Percentiles rank a stretch among this genome's conserved stretches.
Evolutionary conservation across 1,140 invertebrate species (phyloP).

Genomic region (Scaptomyza hsui): DNA sequence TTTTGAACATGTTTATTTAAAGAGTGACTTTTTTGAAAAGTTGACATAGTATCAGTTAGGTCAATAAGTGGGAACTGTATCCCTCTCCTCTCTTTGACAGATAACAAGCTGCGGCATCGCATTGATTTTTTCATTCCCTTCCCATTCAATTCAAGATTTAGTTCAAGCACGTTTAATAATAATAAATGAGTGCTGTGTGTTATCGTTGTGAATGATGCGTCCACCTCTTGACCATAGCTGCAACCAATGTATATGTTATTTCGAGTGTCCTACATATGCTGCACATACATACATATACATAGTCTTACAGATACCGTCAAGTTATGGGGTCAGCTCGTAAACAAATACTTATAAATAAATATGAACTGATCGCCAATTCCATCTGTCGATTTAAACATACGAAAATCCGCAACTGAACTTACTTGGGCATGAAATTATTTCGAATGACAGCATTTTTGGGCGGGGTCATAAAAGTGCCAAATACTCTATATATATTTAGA

Average conservation of each 20-base stretch:
- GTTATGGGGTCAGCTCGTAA: slow-evolving; percentile 73
- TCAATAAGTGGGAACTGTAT: slow-evolving; percentile 6
- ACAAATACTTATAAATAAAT: slow-evolving; percentile 72
- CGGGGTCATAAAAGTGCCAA: slow-evolving; percentile 27
- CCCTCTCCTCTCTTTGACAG: slow-evolving; percentile 1
- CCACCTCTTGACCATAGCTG: slow-evolving; percentile 6
- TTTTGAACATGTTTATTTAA: not conserved
- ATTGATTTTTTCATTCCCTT: slow-evolving; percentile 47
- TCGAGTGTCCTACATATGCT: slow-evolving; percentile 31
- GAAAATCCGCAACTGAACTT: slow-evolving; percentile 22
- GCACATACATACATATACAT: slow-evolving; percentile 8
- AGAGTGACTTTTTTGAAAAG: not conserved
- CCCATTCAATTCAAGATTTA: slow-evolving; percentile 60
- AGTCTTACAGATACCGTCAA: slow-evolving; percentile 20
- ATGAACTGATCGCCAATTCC: slow-evolving; percentile 46
- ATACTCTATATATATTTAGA: not conserved
- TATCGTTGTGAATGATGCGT: not conserved
- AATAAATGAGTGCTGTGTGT: not conserved
- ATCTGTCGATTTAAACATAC: not conserved
- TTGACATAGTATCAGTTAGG: slow-evolving; percentile 58
- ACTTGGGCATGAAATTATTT: slow-evolving; percentile 2
- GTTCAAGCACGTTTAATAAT: slow-evolving; percentile 61
- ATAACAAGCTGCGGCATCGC: slow-evolving; percentile 23
- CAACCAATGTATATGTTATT: slow-evolving; percentile 16
- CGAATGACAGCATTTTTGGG: not conserved